Evolutionary conservation across 2,888 invertebrate species (phyloP), one percentile per base, ranked within the genome.

Genomic region (Osedax fenrisi): DNA sequence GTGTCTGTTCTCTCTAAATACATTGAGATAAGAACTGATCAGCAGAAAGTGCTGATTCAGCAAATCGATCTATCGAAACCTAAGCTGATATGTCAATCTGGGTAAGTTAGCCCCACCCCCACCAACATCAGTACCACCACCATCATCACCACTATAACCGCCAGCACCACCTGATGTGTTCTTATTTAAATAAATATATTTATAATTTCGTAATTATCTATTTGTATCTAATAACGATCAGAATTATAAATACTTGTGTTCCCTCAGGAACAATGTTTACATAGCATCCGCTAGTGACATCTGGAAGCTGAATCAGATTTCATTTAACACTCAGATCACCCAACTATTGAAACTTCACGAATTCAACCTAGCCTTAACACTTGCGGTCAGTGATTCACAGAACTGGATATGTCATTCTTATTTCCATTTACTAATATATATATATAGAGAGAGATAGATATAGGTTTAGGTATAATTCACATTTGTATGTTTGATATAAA

Each of bases 351-450:
- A 91, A 78, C 90, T 91, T 79, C 93, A 94, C 83, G 92, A 94
- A 82, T 98, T 94, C 85, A 92, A 95, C 83, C 86, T 97, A 75
- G 97, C 97, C 1, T 88, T 95, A 24, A 90, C 91, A 83, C 86
- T 96, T 78, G 92, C 92, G 74, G 94, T 94, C 86, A 87, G 89
- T 87, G n/a, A n/a, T n/a, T n/a, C n/a, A n/a, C n/a, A n/a, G n/a
- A n/a, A n/a, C n/a, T n/a, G n/a, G n/a, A n/a, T n/a, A n/a, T n/a
- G n/a, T n/a, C n/a, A n/a, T n/a, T n/a, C n/a, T n/a, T n/a, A n/a
- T n/a, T n/a, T n/a, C n/a, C n/a, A n/a, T n/a, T n/a, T n/a, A n/a
- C n/a, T n/a, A n/a, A n/a, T n/a, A n/a, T n/a, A n/a, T n/a, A n/a
- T n/a, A n/a, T n/a, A n/a, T n/a, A n/a, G n/a, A n/a, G n/a, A n/a